Conservation (phyloP, 2,113 vertebrate genomes). For the Chaenogobius annularis region DNA sequence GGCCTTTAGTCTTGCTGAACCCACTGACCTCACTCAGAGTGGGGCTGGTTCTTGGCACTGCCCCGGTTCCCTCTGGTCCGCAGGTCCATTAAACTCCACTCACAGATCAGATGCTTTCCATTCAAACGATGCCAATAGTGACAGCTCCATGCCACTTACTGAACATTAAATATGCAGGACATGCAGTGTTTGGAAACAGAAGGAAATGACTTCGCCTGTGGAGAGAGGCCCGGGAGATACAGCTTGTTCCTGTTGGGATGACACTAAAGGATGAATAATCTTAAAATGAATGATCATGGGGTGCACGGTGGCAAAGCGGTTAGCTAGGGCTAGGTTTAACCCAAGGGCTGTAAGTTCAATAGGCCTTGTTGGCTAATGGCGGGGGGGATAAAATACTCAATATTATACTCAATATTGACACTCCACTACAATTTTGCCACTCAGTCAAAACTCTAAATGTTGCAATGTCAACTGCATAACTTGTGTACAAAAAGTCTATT, state of each 20-base stretch:
- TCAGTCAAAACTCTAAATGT: too few relatives aligned
- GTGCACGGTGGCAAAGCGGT: too few relatives aligned
- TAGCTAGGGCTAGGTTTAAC: too few relatives aligned
- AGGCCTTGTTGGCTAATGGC: too few relatives aligned
- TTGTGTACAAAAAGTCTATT: too few relatives aligned
- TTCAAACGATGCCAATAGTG: conserved; percentile 34
- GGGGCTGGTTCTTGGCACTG: neutral
- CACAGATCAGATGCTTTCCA: neutral
- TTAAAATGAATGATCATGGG: neutral
- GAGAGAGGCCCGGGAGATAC: neutral
- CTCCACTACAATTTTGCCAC: too few relatives aligned
- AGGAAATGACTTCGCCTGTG: conserved; percentile 4
- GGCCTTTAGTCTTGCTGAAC: neutral
- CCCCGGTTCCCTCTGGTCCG: conserved; percentile 3
- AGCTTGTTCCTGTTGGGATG: neutral
- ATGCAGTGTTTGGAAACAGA: neutral
- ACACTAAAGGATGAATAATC: neutral
- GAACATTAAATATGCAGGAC: conserved; percentile 51
- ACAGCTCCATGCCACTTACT: conserved; percentile 32
- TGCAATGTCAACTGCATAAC: too few relatives aligned
- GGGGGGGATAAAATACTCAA: too few relatives aligned
- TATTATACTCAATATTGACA: too few relatives aligned
- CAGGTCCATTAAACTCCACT: conserved; percentile 35
- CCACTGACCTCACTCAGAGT: neutral
- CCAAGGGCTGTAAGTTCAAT: too few relatives aligned